phyloP scores from a whole-genome alignment of 2,113 vertebrate genomes.

The Sylvietta virens region DNA sequence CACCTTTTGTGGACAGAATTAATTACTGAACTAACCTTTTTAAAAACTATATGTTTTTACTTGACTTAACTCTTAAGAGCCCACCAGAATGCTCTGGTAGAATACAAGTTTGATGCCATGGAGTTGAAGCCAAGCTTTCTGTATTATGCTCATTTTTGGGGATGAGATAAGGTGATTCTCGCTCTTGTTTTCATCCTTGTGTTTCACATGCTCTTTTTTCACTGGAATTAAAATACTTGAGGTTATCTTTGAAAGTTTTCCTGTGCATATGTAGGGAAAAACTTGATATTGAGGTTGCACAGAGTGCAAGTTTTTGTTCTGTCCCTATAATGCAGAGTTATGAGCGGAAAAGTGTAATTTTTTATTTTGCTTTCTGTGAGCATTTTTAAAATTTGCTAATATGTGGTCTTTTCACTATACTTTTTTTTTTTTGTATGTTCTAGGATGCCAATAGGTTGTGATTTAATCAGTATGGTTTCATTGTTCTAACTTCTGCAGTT shows the following conservation, averaged over 20 bases:
- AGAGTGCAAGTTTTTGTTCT: neutral
- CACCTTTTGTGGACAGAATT: neutral
- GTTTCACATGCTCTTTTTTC: neutral
- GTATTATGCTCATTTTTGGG: neutral
- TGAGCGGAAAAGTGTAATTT: neutral
- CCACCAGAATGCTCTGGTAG: neutral
- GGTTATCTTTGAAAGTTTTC: neutral
- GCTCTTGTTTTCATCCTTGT: neutral
- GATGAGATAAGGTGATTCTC: neutral
- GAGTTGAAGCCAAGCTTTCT: neutral
- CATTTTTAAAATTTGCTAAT: neutral
- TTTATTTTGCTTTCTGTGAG: neutral
- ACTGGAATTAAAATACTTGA: neutral
- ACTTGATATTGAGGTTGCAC: neutral
- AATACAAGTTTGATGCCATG: neutral
- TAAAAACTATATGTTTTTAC: neutral
- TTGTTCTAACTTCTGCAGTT: neutral
- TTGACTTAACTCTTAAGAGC: neutral
- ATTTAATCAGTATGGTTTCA: neutral
- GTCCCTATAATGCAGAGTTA: neutral
- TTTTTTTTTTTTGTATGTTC: neutral
- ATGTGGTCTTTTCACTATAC: neutral
- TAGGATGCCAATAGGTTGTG: neutral
- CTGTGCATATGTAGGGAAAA: neutral
- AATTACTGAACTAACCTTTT: neutral